A percentile compares a stretch with the other conserved stretches of the same genome.
Conservation (phyloP, 2,888 invertebrate genomes). For the Crematogaster levior region DNA sequence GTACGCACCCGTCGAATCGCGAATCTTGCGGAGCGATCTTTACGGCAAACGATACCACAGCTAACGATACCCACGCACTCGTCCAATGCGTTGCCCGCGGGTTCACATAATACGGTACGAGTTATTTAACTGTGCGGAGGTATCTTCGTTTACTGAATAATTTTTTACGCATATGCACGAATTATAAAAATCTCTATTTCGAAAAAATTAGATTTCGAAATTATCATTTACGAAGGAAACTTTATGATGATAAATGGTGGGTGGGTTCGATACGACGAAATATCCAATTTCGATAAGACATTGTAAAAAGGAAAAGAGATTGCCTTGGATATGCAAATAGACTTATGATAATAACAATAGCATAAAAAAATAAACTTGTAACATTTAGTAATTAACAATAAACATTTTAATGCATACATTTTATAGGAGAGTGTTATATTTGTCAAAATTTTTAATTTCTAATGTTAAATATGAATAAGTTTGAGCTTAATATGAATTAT, state of each 20-base stretch:
- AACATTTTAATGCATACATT: not conserved
- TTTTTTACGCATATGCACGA: conserved; percentile 31
- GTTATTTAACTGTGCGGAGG: conserved; percentile 77
- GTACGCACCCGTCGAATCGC: conserved; percentile 53
- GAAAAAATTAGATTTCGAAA: not conserved
- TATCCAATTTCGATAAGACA: conserved; percentile 65
- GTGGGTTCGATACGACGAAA: conserved; percentile 68
- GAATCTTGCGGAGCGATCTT: conserved; percentile 69
- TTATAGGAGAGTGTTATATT: not conserved
- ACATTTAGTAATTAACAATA: too few species aligned
- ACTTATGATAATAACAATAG: not conserved
- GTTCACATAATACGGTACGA: conserved; percentile 72
- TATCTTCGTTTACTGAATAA: conserved; percentile 64
- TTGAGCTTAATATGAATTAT: too few species aligned
- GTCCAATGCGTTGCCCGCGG: conserved; percentile 65
- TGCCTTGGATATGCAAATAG: not conserved
- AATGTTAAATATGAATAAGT: not conserved
- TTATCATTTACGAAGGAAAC: not conserved
- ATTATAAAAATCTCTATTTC: not conserved
- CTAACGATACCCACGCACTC: conserved; percentile 32
- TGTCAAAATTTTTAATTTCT: not conserved
- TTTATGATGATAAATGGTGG: conserved; percentile 64
- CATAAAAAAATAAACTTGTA: not conserved
- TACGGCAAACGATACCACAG: conserved; percentile 66
- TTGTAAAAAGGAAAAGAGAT: conserved; percentile 33